A percentile compares a stretch with the other conserved stretches of the same genome.
phyloP scores from a whole-genome alignment of 1,140 invertebrate species.

The Microplitis mediator region DNA sequence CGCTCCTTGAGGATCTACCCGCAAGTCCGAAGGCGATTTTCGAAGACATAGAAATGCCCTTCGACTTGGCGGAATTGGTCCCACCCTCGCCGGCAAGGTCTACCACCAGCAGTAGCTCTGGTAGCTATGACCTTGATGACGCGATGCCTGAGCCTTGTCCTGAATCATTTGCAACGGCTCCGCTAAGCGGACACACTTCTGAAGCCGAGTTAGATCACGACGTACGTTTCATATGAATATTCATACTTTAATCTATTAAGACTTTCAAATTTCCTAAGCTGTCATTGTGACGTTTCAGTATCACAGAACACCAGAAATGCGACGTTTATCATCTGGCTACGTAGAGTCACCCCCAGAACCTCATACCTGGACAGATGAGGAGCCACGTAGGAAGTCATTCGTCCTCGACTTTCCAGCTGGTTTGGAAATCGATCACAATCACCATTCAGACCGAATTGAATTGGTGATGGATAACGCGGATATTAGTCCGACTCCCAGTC shows the following conservation, averaged over 20 bases:
- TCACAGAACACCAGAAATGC: conserved; percentile 55
- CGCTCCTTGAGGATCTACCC: conserved; percentile 51
- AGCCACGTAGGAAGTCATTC: conserved; percentile 72
- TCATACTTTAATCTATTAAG: no score
- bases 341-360: conserved; percentile 77
- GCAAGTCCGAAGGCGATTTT: conserved; percentile 52
- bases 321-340: conserved; percentile 79
- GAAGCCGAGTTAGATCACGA: conserved; percentile 52
- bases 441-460: conserved; percentile 30
- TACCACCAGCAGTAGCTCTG: conserved; percentile 64
- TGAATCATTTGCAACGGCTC: conserved; percentile 41
- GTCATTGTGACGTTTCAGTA: not conserved
- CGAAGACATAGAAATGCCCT: conserved; percentile 48
- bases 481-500: conserved; percentile 61
- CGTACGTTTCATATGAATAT: conserved; percentile 35
- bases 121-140: conserved; percentile 62
- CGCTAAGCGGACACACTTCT: conserved; percentile 41
- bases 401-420: conserved; percentile 70
- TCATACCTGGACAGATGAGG: conserved; percentile 69
- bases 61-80: conserved; percentile 39
- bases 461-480: conserved; percentile 62
- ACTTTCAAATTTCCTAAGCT: no score
- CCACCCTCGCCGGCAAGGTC: conserved; percentile 51
- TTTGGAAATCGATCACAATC: conserved; percentile 54
- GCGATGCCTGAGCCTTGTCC: conserved; percentile 47